These are phyloP conservation scores for Machimus atricapillus DNA, from an alignment of 2,888 invertebrate species.

Conservation along the genomic window DNA sequence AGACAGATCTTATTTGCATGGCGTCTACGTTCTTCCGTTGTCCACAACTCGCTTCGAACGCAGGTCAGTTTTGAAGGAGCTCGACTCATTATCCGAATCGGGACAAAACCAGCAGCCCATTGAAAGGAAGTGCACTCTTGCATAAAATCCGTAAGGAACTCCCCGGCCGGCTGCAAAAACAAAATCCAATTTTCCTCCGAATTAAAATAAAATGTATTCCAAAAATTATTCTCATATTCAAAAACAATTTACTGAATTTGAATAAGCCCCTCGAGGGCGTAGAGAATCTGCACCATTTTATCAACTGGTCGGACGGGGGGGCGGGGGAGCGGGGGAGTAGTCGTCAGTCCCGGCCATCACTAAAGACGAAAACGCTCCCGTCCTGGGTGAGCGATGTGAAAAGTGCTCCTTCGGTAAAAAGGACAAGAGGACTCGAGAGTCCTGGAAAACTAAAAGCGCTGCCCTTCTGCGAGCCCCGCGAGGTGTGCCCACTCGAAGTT, in stretches of 20 bases:
- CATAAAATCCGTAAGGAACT: slow-evolving; percentile 1
- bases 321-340: not conserved
- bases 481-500: slow-evolving; percentile 38
- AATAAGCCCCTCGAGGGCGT: slow-evolving; percentile 41
- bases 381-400: slow-evolving; percentile 35
- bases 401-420: slow-evolving; percentile 38
- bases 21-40: not conserved
- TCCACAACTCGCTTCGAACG: not conserved
- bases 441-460: slow-evolving; percentile 38
- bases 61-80: not conserved
- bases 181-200: slow-evolving; percentile 34
- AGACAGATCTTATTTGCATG: not conserved
- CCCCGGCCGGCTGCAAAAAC: slow-evolving; percentile 2
- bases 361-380: not conserved
- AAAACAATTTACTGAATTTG: slow-evolving; percentile 44
- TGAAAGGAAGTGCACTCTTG: slow-evolving; percentile 18
- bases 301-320: not conserved
- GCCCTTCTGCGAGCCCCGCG: not conserved
- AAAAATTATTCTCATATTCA: slow-evolving; percentile 40
- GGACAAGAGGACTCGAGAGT: slow-evolving; percentile 44
- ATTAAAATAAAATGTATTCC: slow-evolving; percentile 41
- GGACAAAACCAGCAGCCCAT: not conserved
- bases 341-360: not conserved
- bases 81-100: not conserved
- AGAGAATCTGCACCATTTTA: slow-evolving; percentile 30